Percentiles rank a stretch among this genome's conserved stretches.
Evolutionary conservation across 64 coral and sea anemone species (phyloP).

Genomic region (Montipora foliosa): DNA sequence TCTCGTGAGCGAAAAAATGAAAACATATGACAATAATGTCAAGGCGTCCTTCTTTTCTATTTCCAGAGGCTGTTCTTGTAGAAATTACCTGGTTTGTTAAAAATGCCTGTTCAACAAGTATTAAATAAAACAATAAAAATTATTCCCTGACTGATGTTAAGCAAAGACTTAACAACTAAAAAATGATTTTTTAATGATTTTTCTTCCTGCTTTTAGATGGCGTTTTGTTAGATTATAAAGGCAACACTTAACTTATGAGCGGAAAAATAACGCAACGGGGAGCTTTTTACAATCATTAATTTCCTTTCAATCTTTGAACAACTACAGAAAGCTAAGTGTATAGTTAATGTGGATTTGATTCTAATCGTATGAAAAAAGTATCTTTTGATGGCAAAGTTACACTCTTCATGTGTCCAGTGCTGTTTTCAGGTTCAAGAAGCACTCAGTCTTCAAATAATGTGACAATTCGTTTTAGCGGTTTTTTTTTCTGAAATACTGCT

Average conservation of each 20-base stretch:
- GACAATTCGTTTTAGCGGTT: neutral
- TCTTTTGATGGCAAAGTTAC: neutral
- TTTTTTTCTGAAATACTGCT: neutral
- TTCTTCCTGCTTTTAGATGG: neutral
- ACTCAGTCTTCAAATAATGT: neutral
- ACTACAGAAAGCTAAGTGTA: conserved; percentile 28
- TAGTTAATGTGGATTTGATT: conserved; percentile 28
- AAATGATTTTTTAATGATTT: neutral
- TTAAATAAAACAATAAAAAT: neutral
- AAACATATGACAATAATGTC: neutral
- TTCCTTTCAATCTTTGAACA: conserved; percentile 44
- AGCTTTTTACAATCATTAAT: conserved; percentile 44
- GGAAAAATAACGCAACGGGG: conserved; percentile 34
- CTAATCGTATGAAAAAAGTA: conserved; percentile 44
- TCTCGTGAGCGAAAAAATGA: neutral
- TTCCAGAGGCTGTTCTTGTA: neutral
- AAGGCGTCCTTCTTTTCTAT: neutral
- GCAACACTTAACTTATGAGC: conserved; percentile 6
- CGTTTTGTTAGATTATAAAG: conserved; percentile 1
- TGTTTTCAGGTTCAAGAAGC: neutral
- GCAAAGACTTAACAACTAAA: neutral
- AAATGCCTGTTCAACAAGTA: neutral
- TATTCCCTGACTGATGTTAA: neutral
- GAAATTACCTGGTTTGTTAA: conserved; percentile 9
- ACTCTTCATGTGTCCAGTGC: neutral